Conservation (phyloP, 1,140 invertebrate species). For the Drosophila nigromelanica region DNA sequence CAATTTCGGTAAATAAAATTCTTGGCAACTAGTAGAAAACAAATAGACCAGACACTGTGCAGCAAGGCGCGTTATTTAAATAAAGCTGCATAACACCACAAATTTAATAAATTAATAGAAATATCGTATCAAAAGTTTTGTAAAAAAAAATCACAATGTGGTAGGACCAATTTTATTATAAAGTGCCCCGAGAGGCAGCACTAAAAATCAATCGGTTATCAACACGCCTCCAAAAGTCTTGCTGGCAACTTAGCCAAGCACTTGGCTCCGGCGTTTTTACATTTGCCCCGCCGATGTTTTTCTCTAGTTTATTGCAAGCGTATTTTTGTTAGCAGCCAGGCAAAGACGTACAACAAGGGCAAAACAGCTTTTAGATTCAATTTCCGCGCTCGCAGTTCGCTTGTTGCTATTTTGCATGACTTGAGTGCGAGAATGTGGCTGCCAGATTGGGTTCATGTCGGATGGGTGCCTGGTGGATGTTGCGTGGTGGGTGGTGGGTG, state of each 20-base stretch:
- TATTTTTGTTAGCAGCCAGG: constrained; percentile 63
- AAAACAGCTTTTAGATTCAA: constrained; percentile 72
- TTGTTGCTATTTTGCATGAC: constrained; percentile 77
- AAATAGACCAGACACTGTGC: not conserved
- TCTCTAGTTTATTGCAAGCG: constrained; percentile 55
- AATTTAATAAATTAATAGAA: not conserved
- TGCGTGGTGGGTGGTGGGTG: not conserved
- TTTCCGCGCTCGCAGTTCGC: constrained; percentile 72
- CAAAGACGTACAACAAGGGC: constrained; percentile 33
- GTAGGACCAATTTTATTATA: not conserved
- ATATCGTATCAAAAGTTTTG: constrained; percentile 2
- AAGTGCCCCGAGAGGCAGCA: not conserved
- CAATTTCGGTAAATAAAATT: not conserved
- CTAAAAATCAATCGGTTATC: constrained; percentile 49
- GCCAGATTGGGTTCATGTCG: constrained; percentile 10
- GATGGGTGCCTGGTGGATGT: not conserved
- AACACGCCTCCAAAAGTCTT: constrained; percentile 7
- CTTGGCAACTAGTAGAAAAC: constrained; percentile 7
- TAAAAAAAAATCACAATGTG: constrained; percentile 1
- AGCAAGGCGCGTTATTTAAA: too few relatives aligned
- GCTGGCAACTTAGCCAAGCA: constrained; percentile 10
- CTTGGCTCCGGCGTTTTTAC: constrained; percentile 37
- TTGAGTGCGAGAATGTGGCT: constrained; percentile 20
- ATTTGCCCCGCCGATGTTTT: constrained; percentile 67
- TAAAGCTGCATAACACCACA: constrained; percentile 5